Evolutionary conservation across 2,113 vertebrate genomes (phyloP).

Genomic region (Nibea coibor): DNA sequence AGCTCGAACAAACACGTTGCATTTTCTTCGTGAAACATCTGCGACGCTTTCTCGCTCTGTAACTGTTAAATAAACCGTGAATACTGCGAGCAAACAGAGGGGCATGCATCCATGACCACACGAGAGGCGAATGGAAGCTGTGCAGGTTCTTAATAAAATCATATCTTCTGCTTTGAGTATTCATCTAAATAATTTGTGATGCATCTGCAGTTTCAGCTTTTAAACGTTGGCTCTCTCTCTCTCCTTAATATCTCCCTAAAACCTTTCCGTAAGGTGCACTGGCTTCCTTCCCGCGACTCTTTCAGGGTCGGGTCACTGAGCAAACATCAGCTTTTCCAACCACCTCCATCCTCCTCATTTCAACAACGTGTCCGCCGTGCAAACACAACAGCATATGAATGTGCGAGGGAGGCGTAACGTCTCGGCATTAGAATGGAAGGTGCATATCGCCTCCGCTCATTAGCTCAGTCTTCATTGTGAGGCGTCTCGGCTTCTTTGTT

Average conservation of each 20-base stretch:
- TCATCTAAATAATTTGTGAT: no score
- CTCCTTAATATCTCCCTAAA: no score
- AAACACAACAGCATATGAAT: background rate
- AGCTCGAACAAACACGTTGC: background rate
- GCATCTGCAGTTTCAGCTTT: no score
- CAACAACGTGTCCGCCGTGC: no score
- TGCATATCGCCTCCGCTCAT: slow-evolving; percentile 16
- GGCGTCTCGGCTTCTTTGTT: slow-evolving; percentile 23
- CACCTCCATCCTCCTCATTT: background rate
- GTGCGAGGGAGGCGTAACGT: background rate
- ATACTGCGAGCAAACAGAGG: no score
- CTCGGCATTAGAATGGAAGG: background rate
- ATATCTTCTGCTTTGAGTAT: no score
- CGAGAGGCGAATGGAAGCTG: no score
- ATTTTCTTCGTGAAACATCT: background rate
- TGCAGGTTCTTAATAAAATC: no score
- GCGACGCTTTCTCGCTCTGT: no score
- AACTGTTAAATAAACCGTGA: no score
- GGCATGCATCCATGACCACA: no score
- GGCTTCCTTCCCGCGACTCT: background rate
- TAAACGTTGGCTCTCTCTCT: no score
- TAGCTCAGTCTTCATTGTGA: background rate
- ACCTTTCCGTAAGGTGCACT: background rate
- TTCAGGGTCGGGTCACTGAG: background rate
- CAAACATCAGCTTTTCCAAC: background rate